Conservation (phyloP, 2,888 invertebrate species). For the Scelioninae gen. 1 region DNA sequence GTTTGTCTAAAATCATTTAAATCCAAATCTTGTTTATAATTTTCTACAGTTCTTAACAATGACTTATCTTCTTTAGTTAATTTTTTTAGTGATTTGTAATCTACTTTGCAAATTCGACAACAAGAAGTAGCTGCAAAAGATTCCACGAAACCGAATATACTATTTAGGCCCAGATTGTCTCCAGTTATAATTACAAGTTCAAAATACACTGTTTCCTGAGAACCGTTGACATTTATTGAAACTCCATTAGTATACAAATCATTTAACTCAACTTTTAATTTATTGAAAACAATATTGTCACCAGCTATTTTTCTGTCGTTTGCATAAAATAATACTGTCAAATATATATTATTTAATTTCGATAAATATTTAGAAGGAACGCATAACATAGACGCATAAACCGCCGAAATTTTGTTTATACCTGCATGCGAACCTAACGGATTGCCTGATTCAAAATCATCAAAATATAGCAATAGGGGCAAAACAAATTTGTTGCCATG, state of each 20-base stretch:
- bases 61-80: slow-evolving; percentile 18
- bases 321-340: slow-evolving; percentile 16
- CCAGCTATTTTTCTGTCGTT: slow-evolving; percentile 28
- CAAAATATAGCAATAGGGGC: slow-evolving; percentile 68
- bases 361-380: slow-evolving; percentile 16
- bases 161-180: slow-evolving; percentile 14
- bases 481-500: slow-evolving; percentile 55
- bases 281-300: slow-evolving; percentile 10
- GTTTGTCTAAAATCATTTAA: slow-evolving; percentile 14
- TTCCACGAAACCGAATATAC: slow-evolving; percentile 41
- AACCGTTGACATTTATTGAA: background rate
- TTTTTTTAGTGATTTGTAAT: background rate
- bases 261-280: slow-evolving; percentile 17
- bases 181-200: slow-evolving; percentile 34
- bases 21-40: slow-evolving; percentile 29
- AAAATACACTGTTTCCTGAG: slow-evolving; percentile 31
- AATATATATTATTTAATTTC: slow-evolving; percentile 15
- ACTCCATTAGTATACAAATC: slow-evolving; percentile 13
- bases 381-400: too few species aligned
- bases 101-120: slow-evolving; percentile 20
- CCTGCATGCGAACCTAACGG: slow-evolving; percentile 62
- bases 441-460: slow-evolving; percentile 69
- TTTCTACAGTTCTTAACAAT: slow-evolving; percentile 34
- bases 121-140: background rate
- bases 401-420: slow-evolving; percentile 58